Evolutionary conservation across 2,113 vertebrate species (phyloP).

Genomic region (Parotia lawesii): DNA sequence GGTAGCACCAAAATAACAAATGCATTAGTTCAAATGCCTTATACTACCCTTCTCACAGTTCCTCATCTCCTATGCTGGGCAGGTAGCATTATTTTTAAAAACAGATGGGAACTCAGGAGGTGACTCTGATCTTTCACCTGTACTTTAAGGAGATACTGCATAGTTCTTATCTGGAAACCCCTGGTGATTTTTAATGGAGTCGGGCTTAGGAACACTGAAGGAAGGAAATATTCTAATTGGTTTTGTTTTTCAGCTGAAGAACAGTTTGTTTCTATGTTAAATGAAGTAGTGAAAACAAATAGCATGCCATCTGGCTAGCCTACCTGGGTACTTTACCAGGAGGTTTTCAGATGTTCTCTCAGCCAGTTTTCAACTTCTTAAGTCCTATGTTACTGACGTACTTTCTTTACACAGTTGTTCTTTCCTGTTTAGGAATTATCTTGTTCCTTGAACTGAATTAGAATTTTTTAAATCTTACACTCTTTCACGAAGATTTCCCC

Average conservation of each 20-base stretch:
- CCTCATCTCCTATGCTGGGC: background rate
- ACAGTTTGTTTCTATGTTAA: constrained; percentile 45
- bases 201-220: background rate
- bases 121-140: constrained; percentile 11
- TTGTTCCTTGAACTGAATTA: background rate
- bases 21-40: background rate
- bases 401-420: background rate
- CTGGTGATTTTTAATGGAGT: constrained; percentile 12
- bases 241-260: constrained; percentile 44
- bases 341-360: constrained; percentile 12
- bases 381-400: background rate
- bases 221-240: constrained; percentile 38
- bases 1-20: background rate
- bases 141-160: background rate
- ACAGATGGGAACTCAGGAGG: constrained; percentile 33
- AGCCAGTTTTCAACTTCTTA: background rate
- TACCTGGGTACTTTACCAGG: constrained; percentile 16
- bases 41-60: background rate
- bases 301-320: constrained; percentile 50
- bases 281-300: constrained; percentile 56
- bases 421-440: background rate
- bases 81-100: constrained; percentile 1
- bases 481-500: background rate
- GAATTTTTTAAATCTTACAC: background rate
- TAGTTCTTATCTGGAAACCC: background rate